phyloP scores from a whole-genome alignment of 2,888 invertebrate genomes.

The Apantesis nais region DNA sequence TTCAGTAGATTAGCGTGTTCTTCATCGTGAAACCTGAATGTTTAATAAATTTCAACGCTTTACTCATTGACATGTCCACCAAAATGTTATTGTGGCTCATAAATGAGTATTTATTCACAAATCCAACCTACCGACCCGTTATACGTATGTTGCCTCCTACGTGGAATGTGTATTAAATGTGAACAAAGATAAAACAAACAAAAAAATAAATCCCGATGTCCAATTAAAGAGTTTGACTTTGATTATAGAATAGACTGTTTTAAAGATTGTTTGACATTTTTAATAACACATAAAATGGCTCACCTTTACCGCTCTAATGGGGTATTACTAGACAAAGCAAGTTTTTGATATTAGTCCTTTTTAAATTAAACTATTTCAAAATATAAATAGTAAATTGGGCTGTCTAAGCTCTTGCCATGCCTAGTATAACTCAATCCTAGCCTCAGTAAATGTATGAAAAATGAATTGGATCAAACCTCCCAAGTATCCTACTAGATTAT shows the following conservation, averaged over 20 bases:
- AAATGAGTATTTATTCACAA: conserved; percentile 52
- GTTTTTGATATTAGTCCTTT: conserved; percentile 31
- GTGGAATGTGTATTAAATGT: conserved; percentile 44
- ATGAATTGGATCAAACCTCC: conserved; percentile 59
- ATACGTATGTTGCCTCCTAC: conserved; percentile 50
- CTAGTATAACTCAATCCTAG: conserved; percentile 56
- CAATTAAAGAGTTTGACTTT: conserved; percentile 84
- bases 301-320: conserved; percentile 79
- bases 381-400: not conserved
- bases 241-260: conserved; percentile 65
- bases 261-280: conserved; percentile 59
- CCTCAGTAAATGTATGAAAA: conserved; percentile 51
- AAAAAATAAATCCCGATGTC: conserved; percentile 52
- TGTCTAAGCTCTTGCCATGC: conserved; percentile 62
- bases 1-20: conserved; percentile 99
- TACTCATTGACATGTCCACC: conserved; percentile 63
- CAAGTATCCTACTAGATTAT: conserved; percentile 69
- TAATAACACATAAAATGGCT: conserved; percentile 83
- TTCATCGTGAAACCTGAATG: conserved; percentile 97
- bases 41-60: conserved; percentile 80
- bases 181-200: conserved; percentile 60
- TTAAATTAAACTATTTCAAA: not conserved
- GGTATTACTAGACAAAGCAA: conserved; percentile 71
- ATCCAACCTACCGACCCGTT: conserved; percentile 55
- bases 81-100: conserved; percentile 47